These are phyloP conservation scores for Phocides pigmalion DNA, from an alignment of 1,140 invertebrate species.

Conservation along the genomic window DNA sequence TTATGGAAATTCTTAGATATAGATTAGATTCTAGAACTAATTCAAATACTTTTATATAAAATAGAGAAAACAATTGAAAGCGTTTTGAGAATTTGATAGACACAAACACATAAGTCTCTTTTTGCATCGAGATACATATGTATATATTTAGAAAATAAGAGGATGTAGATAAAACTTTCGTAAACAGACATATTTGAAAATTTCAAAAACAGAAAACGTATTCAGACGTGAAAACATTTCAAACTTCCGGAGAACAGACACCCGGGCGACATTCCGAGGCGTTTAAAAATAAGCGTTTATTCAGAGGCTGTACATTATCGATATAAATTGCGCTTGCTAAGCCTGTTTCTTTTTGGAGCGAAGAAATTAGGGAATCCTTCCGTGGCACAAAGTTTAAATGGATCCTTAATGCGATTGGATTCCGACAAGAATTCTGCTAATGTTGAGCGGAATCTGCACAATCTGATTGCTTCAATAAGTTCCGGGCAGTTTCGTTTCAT, in stretches of 20 bases:
- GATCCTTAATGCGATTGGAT: constrained; percentile 75
- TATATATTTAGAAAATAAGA: too few species aligned
- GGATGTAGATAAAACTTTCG: too few species aligned
- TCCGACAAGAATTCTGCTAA: constrained; percentile 75
- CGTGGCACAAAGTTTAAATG: constrained; percentile 72
- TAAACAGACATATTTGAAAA: too few species aligned
- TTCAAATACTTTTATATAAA: too few species aligned
- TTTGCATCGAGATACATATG: too few species aligned
- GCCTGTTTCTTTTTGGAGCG: constrained; percentile 56
- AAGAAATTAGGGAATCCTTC: constrained; percentile 66
- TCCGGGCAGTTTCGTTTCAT: constrained; percentile 75
- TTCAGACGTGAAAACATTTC: neutral
- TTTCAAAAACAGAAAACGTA: too few species aligned
- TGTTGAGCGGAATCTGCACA: constrained; percentile 76
- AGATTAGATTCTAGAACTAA: too few species aligned
- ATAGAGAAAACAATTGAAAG: too few species aligned
- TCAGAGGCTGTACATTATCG: constrained; percentile 20
- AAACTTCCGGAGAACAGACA: neutral
- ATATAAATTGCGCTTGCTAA: constrained; percentile 44
- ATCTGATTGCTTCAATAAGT: constrained; percentile 81
- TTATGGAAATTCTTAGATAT: too few species aligned
- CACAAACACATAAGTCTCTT: too few species aligned
- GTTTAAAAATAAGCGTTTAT: constrained; percentile 29
- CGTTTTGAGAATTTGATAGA: too few species aligned
- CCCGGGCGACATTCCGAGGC: constrained; percentile 4